Base-by-base conservation (phyloP, 1,140 invertebrate genomes). In the Drosophila oshimai region DNA sequence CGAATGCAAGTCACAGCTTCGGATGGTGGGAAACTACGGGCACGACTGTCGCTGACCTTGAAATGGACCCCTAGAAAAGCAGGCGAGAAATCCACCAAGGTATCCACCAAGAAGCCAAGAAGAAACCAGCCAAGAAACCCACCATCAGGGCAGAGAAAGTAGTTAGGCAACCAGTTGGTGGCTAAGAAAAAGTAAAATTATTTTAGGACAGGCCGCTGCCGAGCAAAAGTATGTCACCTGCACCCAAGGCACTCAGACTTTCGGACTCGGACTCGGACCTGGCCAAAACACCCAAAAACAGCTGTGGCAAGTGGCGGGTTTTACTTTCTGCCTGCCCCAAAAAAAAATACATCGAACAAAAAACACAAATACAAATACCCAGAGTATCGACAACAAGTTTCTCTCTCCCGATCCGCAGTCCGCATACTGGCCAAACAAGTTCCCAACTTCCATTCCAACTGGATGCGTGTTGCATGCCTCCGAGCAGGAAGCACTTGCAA, bases 181-280 rank as follows among this genome's bases (percentile, higher is more conserved):
- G n/a, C 44, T 45, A 44, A 60, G 73, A 54, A 87, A 87, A 87
- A 86, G 81, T 80, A 80, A 86, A 86, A 86, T 87, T 86, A 86
- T 86, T 86, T 87, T 86, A 76, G 80, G 80, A 87, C 79, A 78
- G 71, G 68, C 69, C 65, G 54, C 49, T 42, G 54, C 49, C 39
- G 50, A 70, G 60, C n/a, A 83, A 83, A 86, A 80, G 80, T 86
- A 68, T 86, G 80, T 86, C 80, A 87, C 80, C 81, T 86, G 80
- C 81, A 64, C 24, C 61, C 55, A 62, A 64, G 54, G 60, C 60
- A 33, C 24, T 37, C 18, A 22, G 20, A 17, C 41, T 42, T 29
- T 39, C 20, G 6, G 33, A n/a, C 50, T 36, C 22, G n/a, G n/a
- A n/a, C n/a, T 51, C 55, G 29, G 29, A 29, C 29, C 44, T 53